A percentile compares a stretch with the other conserved stretches of the same genome.
These are phyloP conservation scores for Zootoca vivipara DNA, from an alignment of 2,113 vertebrate genomes.

Conservation along the genomic window DNA sequence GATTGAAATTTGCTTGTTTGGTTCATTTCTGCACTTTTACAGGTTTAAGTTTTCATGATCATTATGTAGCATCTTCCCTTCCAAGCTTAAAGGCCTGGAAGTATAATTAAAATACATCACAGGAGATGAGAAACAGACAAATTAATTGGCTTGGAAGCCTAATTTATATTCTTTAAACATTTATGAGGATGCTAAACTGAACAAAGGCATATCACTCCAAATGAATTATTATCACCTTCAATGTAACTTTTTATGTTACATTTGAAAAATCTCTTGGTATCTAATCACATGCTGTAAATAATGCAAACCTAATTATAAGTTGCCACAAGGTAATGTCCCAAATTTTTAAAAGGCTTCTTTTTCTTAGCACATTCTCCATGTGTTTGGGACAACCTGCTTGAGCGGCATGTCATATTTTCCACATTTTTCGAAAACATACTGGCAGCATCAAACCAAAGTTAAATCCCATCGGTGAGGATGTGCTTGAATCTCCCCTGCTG, in stretches of 20 bases:
- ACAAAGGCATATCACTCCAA: conserved; percentile 52
- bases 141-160: conserved; percentile 63
- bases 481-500: background rate
- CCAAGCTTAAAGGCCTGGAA: conserved; percentile 39
- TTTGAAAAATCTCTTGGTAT: conserved; percentile 62
- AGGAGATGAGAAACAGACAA: conserved; percentile 65
- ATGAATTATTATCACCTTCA: conserved; percentile 59
- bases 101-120: conserved; percentile 63
- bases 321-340: conserved; percentile 42
- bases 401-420: background rate
- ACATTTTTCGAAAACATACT: background rate
- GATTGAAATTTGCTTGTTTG: background rate
- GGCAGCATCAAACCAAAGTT: background rate
- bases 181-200: conserved; percentile 62
- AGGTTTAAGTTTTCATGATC: conserved; percentile 8
- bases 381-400: background rate
- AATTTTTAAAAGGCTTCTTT: conserved; percentile 34
- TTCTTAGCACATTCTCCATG: conserved; percentile 18
- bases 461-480: background rate
- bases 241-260: conserved; percentile 52
- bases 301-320: conserved; percentile 62
- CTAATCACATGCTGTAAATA: conserved; percentile 62
- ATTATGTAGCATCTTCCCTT: conserved; percentile 14
- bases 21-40: conserved; percentile 7
- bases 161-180: conserved; percentile 72